Evolutionary conservation across 2,888 invertebrate species (phyloP), one percentile per base, ranked within the genome.

Genomic region (Rhorus exstirpatorius): DNA sequence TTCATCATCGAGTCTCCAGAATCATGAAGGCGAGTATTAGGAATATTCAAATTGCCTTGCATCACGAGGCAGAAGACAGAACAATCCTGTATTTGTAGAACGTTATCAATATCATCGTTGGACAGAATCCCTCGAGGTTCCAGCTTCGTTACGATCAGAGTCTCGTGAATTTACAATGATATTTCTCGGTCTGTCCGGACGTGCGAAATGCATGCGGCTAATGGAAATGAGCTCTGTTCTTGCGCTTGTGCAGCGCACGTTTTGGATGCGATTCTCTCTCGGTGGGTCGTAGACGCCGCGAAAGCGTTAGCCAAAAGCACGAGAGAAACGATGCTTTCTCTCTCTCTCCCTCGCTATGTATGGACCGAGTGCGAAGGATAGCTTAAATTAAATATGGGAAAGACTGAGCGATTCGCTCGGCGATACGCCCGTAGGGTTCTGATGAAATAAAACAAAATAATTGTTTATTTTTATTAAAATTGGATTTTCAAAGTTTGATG

Each of bases 201-300:
- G 38, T 49, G 75, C 75, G 81, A 21, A 24, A 83, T 83, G 79
- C 83, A 83, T 81, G 75, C 51, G 70, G 75, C 83, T 83, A 83
- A 83, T 83, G 83, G 83, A 83, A 83, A 83, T 83, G 83, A 81
- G 83, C 75, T 65, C 60, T 76, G 55, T 51, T 35, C 21, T 44
- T 1, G 53, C 19, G 49, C 46, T 10, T 61, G 65, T 12, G 44
- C 31, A 31, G 44, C 51, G 49, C 65, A 49, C 31, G 68, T 49
- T 67, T 31, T 35, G 8, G 49, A 67, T 17, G 31, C 1, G 49
- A 35, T 35, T 31, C 49, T 49, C 49, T 31, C 49, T 49, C 49
- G 10, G 31, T 12, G 31, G 12, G 67, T 1, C 49, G 49, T 49
- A 49, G 31, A 35, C 31, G 19, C 10, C 7, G 19, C 38, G 46